Evolutionary conservation across 2,888 invertebrate genomes (phyloP).

Genomic region (Ectemnius lituratus): DNA sequence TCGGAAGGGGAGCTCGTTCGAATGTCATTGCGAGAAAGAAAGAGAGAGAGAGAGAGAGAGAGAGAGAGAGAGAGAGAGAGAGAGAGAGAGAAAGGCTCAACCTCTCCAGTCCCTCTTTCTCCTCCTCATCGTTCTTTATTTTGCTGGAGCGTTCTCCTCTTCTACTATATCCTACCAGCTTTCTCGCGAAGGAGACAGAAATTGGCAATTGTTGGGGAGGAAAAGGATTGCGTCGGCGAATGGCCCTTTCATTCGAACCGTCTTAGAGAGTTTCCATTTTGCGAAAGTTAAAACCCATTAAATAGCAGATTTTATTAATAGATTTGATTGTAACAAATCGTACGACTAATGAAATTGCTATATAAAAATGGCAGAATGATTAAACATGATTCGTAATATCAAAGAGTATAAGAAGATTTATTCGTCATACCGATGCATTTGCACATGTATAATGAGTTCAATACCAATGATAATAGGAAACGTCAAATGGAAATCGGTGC

Average conservation of each 20-base stretch:
- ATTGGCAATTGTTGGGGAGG: neutral
- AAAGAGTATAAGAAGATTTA: no score
- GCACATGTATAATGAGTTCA: no score
- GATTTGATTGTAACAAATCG: no score
- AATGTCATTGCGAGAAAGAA: slow-evolving; percentile 23
- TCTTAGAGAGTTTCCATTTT: no score
- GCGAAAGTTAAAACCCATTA: no score
- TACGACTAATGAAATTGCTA: no score
- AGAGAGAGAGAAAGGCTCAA: neutral
- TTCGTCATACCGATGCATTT: no score
- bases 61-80: neutral
- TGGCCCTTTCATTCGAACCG: neutral
- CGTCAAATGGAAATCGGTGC: slow-evolving; percentile 1
- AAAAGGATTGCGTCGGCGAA: neutral
- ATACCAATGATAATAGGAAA: neutral
- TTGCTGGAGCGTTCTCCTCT: neutral
- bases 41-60: slow-evolving; percentile 2
- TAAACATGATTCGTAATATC: no score
- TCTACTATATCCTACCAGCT: neutral
- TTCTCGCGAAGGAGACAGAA: neutral
- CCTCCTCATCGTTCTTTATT: neutral
- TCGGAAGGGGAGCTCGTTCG: slow-evolving; percentile 47
- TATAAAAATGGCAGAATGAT: no score
- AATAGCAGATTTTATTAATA: no score
- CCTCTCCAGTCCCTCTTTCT: neutral